phyloP scores from a whole-genome alignment of 1,140 invertebrate genomes.

The Thaumetopoea pityocampa region DNA sequence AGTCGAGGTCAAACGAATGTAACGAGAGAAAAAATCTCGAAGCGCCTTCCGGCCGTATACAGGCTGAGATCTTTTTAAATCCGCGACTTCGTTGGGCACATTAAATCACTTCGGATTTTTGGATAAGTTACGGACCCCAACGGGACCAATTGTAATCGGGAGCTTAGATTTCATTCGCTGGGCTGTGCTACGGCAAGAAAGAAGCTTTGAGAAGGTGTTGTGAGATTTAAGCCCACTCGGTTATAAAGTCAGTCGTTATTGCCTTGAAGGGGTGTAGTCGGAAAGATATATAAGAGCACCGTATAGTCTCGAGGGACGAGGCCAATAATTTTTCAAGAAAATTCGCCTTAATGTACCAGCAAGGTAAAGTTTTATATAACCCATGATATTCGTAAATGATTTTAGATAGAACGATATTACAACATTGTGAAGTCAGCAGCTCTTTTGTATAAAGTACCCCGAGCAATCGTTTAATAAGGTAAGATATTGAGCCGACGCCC shows the following conservation, averaged over 20 bases:
- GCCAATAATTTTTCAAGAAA: constrained; percentile 24
- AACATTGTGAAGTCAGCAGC: background rate
- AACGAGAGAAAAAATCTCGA: constrained; percentile 31
- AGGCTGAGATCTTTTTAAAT: constrained; percentile 25
- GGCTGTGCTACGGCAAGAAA: constrained; percentile 2
- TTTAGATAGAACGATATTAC: constrained; percentile 1
- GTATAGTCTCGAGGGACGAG: constrained; percentile 18
- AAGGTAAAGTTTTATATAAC: constrained; percentile 16
- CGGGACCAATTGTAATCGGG: constrained; percentile 46
- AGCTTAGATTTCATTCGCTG: constrained; percentile 35
- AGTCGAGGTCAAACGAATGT: constrained; percentile 23
- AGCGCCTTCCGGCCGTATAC: constrained; percentile 24
- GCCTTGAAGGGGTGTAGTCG: constrained; percentile 6
- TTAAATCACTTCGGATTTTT: constrained; percentile 60
- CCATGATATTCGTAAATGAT: constrained; percentile 8
- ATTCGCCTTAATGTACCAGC: constrained; percentile 14
- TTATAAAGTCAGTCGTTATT: constrained; percentile 24
- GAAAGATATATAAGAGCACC: constrained; percentile 6
- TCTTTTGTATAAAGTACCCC: too few relatives aligned
- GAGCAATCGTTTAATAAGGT: too few relatives aligned
- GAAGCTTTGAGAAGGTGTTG: constrained; percentile 19
- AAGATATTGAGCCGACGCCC: too few relatives aligned
- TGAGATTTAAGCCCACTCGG: constrained; percentile 21
- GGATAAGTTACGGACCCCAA: constrained; percentile 44
- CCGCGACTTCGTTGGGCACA: constrained; percentile 29